Evolutionary conservation across 2,797 vertebrate species (phyloP).

Genomic region (Betta splendens): DNA sequence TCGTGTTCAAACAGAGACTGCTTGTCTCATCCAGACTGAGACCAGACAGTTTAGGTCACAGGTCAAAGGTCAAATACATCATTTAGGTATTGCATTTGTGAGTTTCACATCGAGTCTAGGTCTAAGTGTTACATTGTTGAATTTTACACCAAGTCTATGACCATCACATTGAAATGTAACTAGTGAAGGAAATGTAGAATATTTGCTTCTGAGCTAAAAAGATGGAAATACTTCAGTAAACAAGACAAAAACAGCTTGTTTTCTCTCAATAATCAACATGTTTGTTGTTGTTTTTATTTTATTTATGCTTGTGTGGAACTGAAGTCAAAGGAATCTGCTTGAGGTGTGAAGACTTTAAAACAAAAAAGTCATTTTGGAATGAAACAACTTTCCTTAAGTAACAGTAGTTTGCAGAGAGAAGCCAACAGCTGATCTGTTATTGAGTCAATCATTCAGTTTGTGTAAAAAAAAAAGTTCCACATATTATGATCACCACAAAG

Average conservation of each 20-base stretch:
- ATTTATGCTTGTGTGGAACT: conserved; percentile 67
- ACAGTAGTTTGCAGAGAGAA: conserved; percentile 59
- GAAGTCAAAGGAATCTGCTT: conserved; percentile 62
- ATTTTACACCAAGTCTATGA: too few species aligned
- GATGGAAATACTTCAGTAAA: too few species aligned
- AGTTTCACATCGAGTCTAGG: too few species aligned
- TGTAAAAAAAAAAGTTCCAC: conserved; percentile 38
- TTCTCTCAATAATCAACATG: conserved; percentile 44
- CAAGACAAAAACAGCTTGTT: conserved; percentile 11
- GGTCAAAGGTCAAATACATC: too few species aligned
- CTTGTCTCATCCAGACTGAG: too few species aligned
- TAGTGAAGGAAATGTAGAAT: too few species aligned
- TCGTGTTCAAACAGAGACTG: too few species aligned
- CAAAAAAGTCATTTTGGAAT: conserved; percentile 58
- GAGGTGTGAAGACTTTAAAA: conserved; percentile 63
- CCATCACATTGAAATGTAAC: too few species aligned
- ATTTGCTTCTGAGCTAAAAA: too few species aligned
- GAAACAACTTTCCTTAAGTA: conserved; percentile 54
- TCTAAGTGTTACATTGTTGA: too few species aligned
- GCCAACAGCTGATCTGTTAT: conserved; percentile 67
- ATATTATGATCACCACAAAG: conserved; percentile 73
- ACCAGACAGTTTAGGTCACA: too few species aligned
- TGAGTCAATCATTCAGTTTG: conserved; percentile 64
- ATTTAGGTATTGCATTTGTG: too few species aligned
- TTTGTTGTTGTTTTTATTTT: conserved; percentile 59